Conservation (phyloP, 2,113 vertebrate species). For the Trochalopteron elliotii region DNA sequence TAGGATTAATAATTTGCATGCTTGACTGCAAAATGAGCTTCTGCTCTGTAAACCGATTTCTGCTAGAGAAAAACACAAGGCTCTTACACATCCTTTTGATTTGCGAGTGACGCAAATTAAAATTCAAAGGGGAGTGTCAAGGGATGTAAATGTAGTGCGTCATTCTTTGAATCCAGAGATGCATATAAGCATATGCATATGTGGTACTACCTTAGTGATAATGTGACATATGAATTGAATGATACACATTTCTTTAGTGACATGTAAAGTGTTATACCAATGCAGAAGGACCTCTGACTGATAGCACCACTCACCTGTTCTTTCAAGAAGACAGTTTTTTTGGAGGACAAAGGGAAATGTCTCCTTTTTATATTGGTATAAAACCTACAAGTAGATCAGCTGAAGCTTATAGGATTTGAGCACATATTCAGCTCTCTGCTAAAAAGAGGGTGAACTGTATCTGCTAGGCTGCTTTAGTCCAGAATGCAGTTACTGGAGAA, state of each 20-base stretch:
- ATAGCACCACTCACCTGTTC: not conserved
- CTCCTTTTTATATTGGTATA: not conserved
- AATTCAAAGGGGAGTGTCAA: not conserved
- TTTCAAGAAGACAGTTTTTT: not conserved
- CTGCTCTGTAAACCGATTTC: not conserved
- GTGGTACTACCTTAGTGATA: not conserved
- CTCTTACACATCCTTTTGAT: not conserved
- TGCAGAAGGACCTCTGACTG: not conserved
- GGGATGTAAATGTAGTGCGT: not conserved
- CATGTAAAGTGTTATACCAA: not conserved
- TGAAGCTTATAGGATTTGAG: not conserved
- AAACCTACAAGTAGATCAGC: not conserved
- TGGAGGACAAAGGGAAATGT: not conserved
- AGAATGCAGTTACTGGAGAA: not conserved
- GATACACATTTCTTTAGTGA: not conserved
- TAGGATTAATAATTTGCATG: not conserved
- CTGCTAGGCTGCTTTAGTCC: not conserved
- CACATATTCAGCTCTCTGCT: not conserved
- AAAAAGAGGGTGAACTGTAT: not conserved
- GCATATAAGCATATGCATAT: not conserved
- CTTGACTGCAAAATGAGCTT: not conserved
- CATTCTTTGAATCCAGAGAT: not conserved
- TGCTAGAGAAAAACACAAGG: not conserved
- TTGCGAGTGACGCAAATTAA: not conserved
- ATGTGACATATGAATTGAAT: not conserved